phyloP scores from a whole-genome alignment of 2,113 vertebrate species.

The Amia ocellicauda region DNA sequence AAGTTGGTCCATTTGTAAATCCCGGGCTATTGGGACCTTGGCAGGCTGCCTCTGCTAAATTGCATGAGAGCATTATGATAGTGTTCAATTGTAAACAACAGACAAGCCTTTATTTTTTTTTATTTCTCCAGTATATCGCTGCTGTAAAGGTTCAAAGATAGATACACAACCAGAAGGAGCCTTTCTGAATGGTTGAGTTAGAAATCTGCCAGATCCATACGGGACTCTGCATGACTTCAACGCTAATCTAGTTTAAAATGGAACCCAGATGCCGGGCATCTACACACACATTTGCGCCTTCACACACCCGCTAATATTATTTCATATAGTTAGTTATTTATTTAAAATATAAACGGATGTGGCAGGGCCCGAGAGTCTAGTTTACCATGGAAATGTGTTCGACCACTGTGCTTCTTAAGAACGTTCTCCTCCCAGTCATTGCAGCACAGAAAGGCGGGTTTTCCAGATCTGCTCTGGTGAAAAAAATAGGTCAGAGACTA shows the following conservation, averaged over 20 bases:
- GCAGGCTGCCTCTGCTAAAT: no score
- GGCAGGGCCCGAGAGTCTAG: no score
- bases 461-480: slow-evolving; percentile 7
- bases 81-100: no score
- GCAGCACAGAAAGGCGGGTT: not conserved
- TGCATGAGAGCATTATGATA: no score
- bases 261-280: slow-evolving; percentile 34
- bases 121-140: no score
- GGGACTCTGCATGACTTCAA: not conserved
- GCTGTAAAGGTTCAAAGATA: no score
- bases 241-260: not conserved
- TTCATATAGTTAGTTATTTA: no score
- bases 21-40: no score
- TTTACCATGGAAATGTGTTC: not conserved
- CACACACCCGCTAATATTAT: not conserved
- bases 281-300: slow-evolving; percentile 28
- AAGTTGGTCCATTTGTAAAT: no score
- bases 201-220: slow-evolving; percentile 17
- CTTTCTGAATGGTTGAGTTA: not conserved
- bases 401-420: not conserved
- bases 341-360: no score
- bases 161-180: no score
- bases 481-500: slow-evolving; percentile 32
- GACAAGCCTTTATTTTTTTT: no score
- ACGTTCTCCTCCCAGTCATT: not conserved